Percentiles rank a stretch among this genome's conserved stretches.
Conservation (phyloP, 2,113 vertebrate genomes). For the Brienomyrus longianalis region DNA sequence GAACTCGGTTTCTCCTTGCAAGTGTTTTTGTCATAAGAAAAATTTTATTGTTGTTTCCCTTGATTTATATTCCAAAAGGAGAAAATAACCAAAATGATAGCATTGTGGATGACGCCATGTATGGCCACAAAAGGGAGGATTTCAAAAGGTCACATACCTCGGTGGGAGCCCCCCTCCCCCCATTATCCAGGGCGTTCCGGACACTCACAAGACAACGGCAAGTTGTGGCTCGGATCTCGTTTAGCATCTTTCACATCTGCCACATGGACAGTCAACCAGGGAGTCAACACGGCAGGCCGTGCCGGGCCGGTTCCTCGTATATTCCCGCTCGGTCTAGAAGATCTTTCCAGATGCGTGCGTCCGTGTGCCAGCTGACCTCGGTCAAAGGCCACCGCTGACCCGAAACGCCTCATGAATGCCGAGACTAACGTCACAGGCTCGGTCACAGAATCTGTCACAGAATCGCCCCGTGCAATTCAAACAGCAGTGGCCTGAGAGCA, state of each 20-base stretch:
- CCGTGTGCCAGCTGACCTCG: neutral
- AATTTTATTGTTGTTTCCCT: constrained; percentile 45
- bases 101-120: constrained; percentile 51
- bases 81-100: constrained; percentile 44
- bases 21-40: constrained; percentile 42
- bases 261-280: neutral
- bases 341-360: neutral
- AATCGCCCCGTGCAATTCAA: neutral
- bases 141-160: constrained; percentile 53
- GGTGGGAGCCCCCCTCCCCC: constrained; percentile 34
- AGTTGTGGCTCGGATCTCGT: neutral
- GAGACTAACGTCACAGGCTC: neutral
- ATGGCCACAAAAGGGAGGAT: constrained; percentile 41
- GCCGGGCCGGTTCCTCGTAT: neutral
- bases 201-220: constrained; percentile 31
- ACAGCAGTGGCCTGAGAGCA: neutral
- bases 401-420: neutral
- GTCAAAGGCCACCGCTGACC: neutral
- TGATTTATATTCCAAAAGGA: constrained; percentile 46
- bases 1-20: constrained; percentile 31
- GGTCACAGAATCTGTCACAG: neutral
- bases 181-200: constrained; percentile 35
- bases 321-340: neutral
- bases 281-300: neutral
- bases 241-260: constrained; percentile 3